Base-by-base conservation (phyloP, 2,888 invertebrate genomes). In the Morpho helenor region DNA sequence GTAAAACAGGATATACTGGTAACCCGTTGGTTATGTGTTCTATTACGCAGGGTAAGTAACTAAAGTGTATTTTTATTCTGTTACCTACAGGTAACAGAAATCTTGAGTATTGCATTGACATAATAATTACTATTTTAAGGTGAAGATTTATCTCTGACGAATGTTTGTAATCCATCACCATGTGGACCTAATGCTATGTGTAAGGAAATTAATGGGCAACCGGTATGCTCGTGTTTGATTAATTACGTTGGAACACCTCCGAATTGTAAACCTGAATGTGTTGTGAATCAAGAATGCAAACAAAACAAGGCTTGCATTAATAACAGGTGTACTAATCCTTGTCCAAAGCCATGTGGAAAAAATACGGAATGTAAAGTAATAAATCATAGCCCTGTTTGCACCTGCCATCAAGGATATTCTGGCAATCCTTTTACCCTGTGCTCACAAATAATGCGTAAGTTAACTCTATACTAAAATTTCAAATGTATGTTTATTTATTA, bases 131-230 rank as follows among this genome's bases (percentile, higher is more conserved):
- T 49, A 43, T 61, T 79, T 84, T 69, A 77, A 88, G 87, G 82
- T 66, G 75, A 75, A 55, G 82, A 83, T 66, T 56, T 77, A 49
- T 76, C 71, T 23, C 62, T 75, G n/a, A 60, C 84, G 42, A 81
- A 94, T 72, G 94, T 95, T 7, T 96, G 96, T 72, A 91, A 92
- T 70, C 95, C 96, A 49, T 94, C 95, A 3, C 92, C 94, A 7
- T 96, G 96, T 80, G 96, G 95, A 44, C 68, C 85, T 1, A 95
- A 95, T 78, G 93, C 95, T 7, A 92, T 94, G 66, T 96, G 96
- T 75, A 93, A 92, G 64, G 94, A 94, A 80, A 78, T 93, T 45
- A 95, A 95, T 70, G 91, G 86, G 51, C 94, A 94, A 79, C 94
- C 94, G 0, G 93, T 94, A 48, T 96, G 95, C 75, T 94, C 95